phyloP scores from a whole-genome alignment of 2,888 invertebrate genomes.

The Aelia acuminata region DNA sequence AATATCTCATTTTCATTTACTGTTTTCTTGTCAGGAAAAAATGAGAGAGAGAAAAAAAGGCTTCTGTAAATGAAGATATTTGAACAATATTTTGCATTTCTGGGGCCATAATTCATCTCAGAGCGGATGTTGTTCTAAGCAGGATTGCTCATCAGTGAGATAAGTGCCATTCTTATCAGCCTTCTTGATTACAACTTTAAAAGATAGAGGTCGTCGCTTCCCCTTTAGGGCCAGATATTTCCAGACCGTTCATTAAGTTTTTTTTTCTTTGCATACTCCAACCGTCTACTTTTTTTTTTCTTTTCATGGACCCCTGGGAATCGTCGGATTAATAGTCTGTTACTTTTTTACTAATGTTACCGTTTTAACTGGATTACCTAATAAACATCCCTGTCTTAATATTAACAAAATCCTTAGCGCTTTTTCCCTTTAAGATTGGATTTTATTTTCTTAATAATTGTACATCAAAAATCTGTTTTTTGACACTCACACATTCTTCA shows the following conservation, averaged over 20 bases:
- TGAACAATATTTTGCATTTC: not conserved
- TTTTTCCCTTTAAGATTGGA: not conserved
- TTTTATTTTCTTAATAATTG: not conserved
- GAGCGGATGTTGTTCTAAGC: conserved; percentile 1
- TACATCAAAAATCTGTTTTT: no score
- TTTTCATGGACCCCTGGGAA: not conserved
- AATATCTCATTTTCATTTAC: not conserved
- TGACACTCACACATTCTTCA: no score
- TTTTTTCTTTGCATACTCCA: not conserved
- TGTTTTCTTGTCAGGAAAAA: not conserved
- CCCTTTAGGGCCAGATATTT: not conserved
- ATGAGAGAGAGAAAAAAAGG: not conserved
- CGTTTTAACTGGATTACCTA: not conserved
- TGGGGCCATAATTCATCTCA: not conserved
- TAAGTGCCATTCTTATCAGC: conserved; percentile 30
- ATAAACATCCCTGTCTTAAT: not conserved
- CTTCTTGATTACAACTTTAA: conserved; percentile 24
- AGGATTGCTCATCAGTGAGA: not conserved
- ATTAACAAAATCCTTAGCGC: not conserved
- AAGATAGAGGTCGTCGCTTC: conserved; percentile 17
- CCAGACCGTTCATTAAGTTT: not conserved
- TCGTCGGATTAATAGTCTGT: not conserved
- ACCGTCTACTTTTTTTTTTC: not conserved
- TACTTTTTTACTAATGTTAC: not conserved
- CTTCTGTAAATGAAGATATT: not conserved